phyloP scores from a whole-genome alignment of 1,140 invertebrate species.

The Drosophila ironensis region DNA sequence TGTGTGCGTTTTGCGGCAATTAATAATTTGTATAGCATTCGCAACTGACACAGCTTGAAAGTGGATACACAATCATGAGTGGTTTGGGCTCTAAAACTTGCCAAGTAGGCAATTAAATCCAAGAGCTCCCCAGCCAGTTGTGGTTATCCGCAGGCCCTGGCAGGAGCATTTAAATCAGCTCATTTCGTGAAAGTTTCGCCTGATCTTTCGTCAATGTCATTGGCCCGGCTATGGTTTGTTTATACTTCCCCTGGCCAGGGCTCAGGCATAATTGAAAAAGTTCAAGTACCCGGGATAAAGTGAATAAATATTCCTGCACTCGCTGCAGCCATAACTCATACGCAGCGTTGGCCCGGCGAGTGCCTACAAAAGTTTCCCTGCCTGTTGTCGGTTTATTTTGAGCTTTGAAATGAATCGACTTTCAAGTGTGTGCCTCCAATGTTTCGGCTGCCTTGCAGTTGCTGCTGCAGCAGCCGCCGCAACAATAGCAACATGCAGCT shows the following conservation, averaged over 20 bases:
- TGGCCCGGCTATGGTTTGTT: neutral
- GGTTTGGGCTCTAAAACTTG: conserved; percentile 26
- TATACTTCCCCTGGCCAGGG: neutral
- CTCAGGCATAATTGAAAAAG: conserved; percentile 77
- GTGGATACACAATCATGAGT: conserved; percentile 23
- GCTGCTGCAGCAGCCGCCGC: conserved; percentile 1
- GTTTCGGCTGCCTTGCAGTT: conserved; percentile 23
- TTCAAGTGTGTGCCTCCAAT: conserved; percentile 62
- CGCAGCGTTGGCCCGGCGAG: conserved; percentile 53
- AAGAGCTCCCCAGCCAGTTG: conserved; percentile 16
- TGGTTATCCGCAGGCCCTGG: neutral
- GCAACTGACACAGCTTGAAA: conserved; percentile 39
- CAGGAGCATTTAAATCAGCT: neutral
- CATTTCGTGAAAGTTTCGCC: neutral
- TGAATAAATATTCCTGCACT: conserved; percentile 38
- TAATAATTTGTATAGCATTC: conserved; percentile 70
- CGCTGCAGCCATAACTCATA: conserved; percentile 50
- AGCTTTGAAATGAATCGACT: conserved; percentile 64
- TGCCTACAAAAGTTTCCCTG: conserved; percentile 11
- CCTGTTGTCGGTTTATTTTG: conserved; percentile 33
- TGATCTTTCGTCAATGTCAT: conserved; percentile 32
- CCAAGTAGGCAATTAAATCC: conserved; percentile 40
- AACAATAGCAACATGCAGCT: conserved; percentile 4
- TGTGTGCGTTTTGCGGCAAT: conserved; percentile 72
- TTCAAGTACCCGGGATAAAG: conserved; percentile 37